Evolutionary conservation across 2,113 vertebrate genomes (phyloP).

Genomic region (Ochotona princeps): DNA sequence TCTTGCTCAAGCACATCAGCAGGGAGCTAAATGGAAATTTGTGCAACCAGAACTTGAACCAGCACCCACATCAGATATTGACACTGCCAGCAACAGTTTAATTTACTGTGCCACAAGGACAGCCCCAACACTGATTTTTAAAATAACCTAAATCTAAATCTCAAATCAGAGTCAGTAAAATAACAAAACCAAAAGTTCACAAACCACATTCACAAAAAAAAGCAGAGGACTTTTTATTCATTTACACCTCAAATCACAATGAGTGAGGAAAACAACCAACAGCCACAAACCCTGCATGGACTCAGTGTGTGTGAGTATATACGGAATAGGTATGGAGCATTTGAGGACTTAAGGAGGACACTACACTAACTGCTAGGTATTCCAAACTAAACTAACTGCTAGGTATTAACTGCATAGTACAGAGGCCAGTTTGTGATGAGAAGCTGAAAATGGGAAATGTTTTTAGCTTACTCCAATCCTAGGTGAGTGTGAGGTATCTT

Average conservation of each 20-base stretch:
- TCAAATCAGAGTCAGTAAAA: conserved; percentile 40
- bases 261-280: neutral
- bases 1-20: too few relatives aligned
- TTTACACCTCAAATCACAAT: neutral
- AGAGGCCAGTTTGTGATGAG: neutral
- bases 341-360: neutral
- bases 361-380: neutral
- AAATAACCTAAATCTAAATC: neutral
- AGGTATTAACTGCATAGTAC: neutral
- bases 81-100: too few relatives aligned
- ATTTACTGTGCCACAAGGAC: too few relatives aligned
- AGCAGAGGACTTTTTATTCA: neutral
- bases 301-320: neutral
- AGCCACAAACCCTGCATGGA: neutral
- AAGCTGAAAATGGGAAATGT: conserved; percentile 24
- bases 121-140: too few relatives aligned
- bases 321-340: neutral
- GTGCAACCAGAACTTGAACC: too few relatives aligned
- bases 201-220: conserved; percentile 32
- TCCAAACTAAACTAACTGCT: neutral
- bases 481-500: neutral
- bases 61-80: too few relatives aligned
- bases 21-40: too few relatives aligned
- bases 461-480: conserved; percentile 1
- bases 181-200: conserved; percentile 28